Evolutionary conservation across 2,113 vertebrate genomes (phyloP), one percentile per base, ranked within the genome.

Genomic region (Aix galericulata): DNA sequence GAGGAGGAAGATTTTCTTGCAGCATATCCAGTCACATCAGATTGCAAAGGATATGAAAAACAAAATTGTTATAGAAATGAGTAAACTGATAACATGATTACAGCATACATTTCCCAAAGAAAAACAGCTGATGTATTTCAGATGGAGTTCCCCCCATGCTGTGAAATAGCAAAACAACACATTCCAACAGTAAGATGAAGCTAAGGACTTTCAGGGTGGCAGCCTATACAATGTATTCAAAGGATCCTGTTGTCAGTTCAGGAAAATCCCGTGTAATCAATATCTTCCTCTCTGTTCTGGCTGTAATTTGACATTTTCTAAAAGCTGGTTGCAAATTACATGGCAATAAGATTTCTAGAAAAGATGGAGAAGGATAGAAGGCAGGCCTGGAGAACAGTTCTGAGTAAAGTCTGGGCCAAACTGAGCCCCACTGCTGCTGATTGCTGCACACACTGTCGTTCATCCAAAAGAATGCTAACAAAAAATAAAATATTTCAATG

Each of bases 111-210:
- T 92, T 91, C 73, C 90, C 48, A 76, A 79, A 91, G 69, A 52
- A 75, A 86, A 92, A 52, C 38, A 73, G 69, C 81, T 91, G 81
- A 16, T 53, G 42, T 88, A 78, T 92, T 93, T 94, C 10, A 46
- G 74, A 27, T 13, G n/a, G 21, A 53, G 29, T 71, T 22, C 17
- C 32, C 63, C 82, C 58, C 59, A 27, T 74, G 36, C n/a, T 73
- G 66, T 73, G 58, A 82, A 91, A 87, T 0, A 94, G 48, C 74
- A 92, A 86, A 89, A 11, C 73, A 72, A n/a, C 44, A 76, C 53
- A 53, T 94, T 93, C 23, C 38, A 92, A 34, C 48, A 62, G 58
- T 12, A 31, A 87, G 44, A 75, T 50, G 75, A 80, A 69, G 11
- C 32, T 83, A 34, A 81, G 25, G 60, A 75, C 76, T 75, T 92